These are phyloP conservation scores for Spea bombifrons DNA, from an alignment of 2,113 vertebrate species.

Conservation along the genomic window DNA sequence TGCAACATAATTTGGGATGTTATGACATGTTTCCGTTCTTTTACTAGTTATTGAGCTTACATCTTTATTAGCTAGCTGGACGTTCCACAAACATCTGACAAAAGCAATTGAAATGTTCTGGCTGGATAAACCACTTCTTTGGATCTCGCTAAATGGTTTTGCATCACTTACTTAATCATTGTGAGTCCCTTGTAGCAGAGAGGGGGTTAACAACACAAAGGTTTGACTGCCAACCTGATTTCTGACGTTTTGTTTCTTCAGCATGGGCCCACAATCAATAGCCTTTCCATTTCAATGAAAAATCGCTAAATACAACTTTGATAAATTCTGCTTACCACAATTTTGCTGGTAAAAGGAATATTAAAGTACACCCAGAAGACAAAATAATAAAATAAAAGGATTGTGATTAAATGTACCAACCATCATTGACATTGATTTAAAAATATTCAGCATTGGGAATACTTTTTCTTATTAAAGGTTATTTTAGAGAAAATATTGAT, in stretches of 20 bases:
- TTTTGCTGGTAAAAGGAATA: neutral
- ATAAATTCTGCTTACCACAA: neutral
- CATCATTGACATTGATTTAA: too few species aligned
- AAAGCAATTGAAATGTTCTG: conserved; percentile 43
- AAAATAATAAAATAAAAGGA: neutral
- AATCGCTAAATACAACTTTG: conserved; percentile 27
- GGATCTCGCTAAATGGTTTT: conserved; percentile 25
- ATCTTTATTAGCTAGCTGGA: conserved; percentile 40
- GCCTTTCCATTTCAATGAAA: conserved; percentile 3
- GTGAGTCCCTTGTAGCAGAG: conserved; percentile 32
- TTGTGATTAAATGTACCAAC: too few species aligned
- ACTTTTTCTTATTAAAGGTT: too few species aligned
- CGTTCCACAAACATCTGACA: conserved; percentile 19
- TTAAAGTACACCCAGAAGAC: neutral
- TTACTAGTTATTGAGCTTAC: conserved; percentile 13
- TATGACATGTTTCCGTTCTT: conserved; percentile 14
- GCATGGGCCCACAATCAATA: conserved; percentile 28
- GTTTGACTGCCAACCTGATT: conserved; percentile 43
- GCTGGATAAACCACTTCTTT: conserved; percentile 43
- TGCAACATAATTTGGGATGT: neutral
- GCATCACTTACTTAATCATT: conserved; percentile 26
- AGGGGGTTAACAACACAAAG: conserved; percentile 43
- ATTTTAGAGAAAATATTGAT: too few species aligned
- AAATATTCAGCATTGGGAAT: too few species aligned
- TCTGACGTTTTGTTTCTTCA: conserved; percentile 33